These are phyloP conservation scores for Lutjanus argentimaculatus DNA, from an alignment of 2,797 vertebrate species.

Conservation along the genomic window DNA sequence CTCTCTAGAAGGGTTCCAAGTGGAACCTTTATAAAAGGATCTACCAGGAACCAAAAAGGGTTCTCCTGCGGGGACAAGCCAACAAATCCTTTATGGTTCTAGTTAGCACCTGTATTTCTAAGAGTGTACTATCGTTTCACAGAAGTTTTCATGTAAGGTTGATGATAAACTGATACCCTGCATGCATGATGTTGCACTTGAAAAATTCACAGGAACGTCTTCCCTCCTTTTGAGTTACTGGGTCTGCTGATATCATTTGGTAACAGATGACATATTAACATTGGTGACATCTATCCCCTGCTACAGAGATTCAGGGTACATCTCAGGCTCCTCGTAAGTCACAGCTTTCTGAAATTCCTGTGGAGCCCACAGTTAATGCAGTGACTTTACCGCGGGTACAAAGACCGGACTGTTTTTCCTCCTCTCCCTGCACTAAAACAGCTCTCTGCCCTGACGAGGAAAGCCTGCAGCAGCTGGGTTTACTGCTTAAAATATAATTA, in stretches of 20 bases:
- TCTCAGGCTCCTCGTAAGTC: conserved; percentile 21
- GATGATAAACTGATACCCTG: neutral
- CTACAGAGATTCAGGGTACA: conserved; percentile 22
- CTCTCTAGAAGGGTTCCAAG: no score
- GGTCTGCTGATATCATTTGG: neutral
- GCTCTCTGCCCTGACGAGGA: conserved; percentile 19
- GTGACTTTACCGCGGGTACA: conserved; percentile 61
- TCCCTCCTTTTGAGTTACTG: conserved; percentile 9
- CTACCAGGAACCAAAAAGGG: no score
- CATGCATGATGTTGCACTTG: neutral
- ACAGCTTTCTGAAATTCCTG: conserved; percentile 43
- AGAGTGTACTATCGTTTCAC: no score
- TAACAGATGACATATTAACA: conserved; percentile 9
- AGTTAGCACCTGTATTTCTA: no score
- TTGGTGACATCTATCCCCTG: neutral
- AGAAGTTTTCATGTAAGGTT: conserved; percentile 6
- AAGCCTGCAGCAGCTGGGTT: conserved; percentile 27
- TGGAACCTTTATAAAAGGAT: no score
- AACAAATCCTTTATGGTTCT: no score
- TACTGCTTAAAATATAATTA: conserved; percentile 42
- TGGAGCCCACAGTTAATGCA: conserved; percentile 49
- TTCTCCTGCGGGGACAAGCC: no score
- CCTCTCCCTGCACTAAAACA: conserved; percentile 42
- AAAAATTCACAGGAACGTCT: neutral
- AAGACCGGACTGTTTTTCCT: conserved; percentile 62